These are phyloP conservation scores for Antedon bifida DNA, from an alignment of 35 echinoderm and acorn worm species.

Conservation along the genomic window DNA sequence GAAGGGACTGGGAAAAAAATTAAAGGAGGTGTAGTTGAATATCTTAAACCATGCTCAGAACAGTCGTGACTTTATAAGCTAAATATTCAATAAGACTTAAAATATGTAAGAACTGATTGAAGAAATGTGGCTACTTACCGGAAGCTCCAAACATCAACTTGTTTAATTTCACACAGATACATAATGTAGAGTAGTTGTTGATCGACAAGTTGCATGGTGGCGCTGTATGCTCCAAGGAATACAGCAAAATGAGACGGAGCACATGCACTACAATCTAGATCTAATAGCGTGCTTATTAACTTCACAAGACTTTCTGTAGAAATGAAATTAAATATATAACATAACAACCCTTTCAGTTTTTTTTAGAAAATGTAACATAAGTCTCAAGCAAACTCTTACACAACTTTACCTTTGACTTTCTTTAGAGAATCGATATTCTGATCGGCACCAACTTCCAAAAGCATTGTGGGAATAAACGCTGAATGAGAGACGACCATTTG, in stretches of 20 bases:
- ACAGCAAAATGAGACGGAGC: constrained; percentile 57
- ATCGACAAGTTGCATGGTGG: constrained; percentile 28
- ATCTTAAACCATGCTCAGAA: too few species aligned
- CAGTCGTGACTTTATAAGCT: too few species aligned
- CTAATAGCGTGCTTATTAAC: constrained; percentile 20
- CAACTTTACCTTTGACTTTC: too few species aligned
- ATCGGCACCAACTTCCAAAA: constrained; percentile 13
- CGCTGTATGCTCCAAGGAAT: constrained; percentile 53
- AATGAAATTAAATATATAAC: background rate
- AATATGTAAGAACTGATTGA: too few species aligned
- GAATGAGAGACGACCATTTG: constrained; percentile 66
- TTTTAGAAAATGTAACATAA: too few species aligned
- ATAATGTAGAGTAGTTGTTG: constrained; percentile 37
- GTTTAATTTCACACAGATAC: constrained; percentile 63
- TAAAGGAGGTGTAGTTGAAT: too few species aligned
- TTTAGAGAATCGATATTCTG: background rate
- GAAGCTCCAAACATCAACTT: constrained; percentile 38
- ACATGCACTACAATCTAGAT: constrained; percentile 44
- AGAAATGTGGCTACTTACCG: constrained; percentile 16
- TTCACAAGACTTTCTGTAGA: constrained; percentile 28
- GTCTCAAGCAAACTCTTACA: too few species aligned
- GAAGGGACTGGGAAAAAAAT: constrained; percentile 30
- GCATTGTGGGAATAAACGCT: constrained; percentile 48
- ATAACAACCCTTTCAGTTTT: too few species aligned
- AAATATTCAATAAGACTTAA: too few species aligned